These are phyloP conservation scores for Triplophysa siluroides DNA, from an alignment of 2,113 vertebrate species.

Conservation along the genomic window DNA sequence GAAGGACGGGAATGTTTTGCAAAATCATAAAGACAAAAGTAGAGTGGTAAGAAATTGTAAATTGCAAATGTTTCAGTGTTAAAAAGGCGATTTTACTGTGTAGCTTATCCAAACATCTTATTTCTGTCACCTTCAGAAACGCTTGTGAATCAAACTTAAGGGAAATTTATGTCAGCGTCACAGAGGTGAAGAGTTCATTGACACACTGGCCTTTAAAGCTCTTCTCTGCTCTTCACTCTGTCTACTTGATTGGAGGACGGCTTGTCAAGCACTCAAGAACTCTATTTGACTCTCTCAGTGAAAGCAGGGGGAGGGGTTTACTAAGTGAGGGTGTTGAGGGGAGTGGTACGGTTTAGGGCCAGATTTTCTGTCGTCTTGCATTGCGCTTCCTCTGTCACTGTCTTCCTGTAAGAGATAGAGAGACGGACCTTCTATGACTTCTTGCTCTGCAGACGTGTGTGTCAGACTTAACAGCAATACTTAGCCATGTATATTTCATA, in stretches of 20 bases:
- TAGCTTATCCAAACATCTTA: too few relatives aligned
- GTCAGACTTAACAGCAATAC: too few relatives aligned
- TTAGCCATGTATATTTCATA: too few relatives aligned
- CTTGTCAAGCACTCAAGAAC: slow-evolving; percentile 41
- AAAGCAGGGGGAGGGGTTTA: slow-evolving; percentile 21
- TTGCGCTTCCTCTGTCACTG: neutral
- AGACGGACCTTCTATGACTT: neutral
- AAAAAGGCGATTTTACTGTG: too few relatives aligned
- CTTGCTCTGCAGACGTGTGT: neutral
- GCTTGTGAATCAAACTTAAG: slow-evolving; percentile 25
- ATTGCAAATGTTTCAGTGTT: too few relatives aligned
- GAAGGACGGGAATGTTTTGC: too few relatives aligned
- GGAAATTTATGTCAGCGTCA: slow-evolving; percentile 7
- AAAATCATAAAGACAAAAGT: too few relatives aligned
- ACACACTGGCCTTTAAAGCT: slow-evolving; percentile 44
- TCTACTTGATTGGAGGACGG: slow-evolving; percentile 48
- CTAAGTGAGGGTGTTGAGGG: slow-evolving; percentile 1
- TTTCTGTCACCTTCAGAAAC: neutral
- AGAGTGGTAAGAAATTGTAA: too few relatives aligned
- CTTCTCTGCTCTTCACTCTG: slow-evolving; percentile 31
- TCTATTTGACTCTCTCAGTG: slow-evolving; percentile 12
- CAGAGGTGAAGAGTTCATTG: slow-evolving; percentile 40
- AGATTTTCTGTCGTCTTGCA: neutral
- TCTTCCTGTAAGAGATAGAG: neutral
- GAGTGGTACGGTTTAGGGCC: neutral